phyloP scores from a whole-genome alignment of 2,888 invertebrate species.

The Volucella bombylans region DNA sequence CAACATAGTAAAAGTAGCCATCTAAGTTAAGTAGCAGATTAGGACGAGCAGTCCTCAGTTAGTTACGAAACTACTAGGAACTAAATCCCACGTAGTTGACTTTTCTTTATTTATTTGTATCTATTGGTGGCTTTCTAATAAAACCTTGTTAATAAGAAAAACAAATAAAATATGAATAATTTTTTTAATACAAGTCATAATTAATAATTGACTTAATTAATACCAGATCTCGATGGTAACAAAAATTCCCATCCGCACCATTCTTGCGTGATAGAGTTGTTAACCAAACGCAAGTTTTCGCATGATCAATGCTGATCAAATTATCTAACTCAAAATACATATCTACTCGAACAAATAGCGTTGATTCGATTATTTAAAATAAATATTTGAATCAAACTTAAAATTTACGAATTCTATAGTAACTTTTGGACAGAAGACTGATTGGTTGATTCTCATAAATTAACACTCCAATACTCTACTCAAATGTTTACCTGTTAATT shows the following conservation, averaged over 20 bases:
- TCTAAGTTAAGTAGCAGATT: too few relatives aligned
- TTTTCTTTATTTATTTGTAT: neutral
- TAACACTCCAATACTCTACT: neutral
- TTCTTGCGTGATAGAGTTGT: neutral
- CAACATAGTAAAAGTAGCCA: too few relatives aligned
- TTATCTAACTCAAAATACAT: neutral
- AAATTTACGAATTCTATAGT: neutral
- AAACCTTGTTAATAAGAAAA: constrained; percentile 20
- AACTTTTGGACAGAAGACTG: neutral
- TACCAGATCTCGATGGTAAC: neutral
- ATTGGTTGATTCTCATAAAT: constrained; percentile 19
- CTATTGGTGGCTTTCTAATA: neutral
- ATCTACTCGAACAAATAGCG: neutral
- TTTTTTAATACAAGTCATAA: neutral
- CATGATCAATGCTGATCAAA: constrained; percentile 17
- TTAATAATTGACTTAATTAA: constrained; percentile 8
- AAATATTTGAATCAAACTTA: constrained; percentile 6
- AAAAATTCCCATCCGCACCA: too few relatives aligned
- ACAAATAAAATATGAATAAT: constrained; percentile 11
- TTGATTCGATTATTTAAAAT: neutral
- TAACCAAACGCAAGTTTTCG: constrained; percentile 29
- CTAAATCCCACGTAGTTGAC: too few relatives aligned
- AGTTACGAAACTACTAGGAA: too few relatives aligned
- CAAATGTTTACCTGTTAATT: neutral
- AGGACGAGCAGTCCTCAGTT: too few relatives aligned